Conservation (phyloP, 2,888 invertebrate species). For the Muschampia plurimacula region DNA sequence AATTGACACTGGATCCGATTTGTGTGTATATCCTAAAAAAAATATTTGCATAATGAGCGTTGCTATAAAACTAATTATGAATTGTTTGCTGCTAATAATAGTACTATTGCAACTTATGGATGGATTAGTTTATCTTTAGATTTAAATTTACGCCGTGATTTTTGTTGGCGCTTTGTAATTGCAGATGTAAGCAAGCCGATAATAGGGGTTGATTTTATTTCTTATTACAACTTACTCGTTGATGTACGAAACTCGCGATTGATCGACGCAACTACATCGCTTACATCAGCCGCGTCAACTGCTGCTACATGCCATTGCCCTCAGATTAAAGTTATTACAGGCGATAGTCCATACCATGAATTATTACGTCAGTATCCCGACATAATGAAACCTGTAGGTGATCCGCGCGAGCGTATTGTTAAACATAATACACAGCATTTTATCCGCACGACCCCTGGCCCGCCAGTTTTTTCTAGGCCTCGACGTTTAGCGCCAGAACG, state of each 20-base stretch:
- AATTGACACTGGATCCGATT: conserved; percentile 45
- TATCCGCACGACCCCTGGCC: not conserved
- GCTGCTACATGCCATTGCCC: not conserved
- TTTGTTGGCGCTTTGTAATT: conserved; percentile 8
- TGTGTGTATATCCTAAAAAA: conserved; percentile 46
- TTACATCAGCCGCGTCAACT: not conserved
- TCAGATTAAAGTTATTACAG: not conserved
- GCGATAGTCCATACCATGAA: not conserved
- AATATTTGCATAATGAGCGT: conserved; percentile 4
- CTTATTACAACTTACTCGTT: not conserved
- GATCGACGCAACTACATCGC: not conserved
- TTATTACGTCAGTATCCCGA: not conserved
- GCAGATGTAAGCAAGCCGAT: conserved; percentile 10
- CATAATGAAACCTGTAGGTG: not conserved
- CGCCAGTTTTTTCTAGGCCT: not conserved
- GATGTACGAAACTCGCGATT: not conserved
- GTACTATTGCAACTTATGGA: not conserved
- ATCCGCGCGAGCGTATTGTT: not conserved
- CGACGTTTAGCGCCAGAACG: not conserved
- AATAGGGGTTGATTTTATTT: conserved; percentile 9
- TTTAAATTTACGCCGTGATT: not conserved
- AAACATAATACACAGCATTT: not conserved
- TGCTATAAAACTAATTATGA: not conserved
- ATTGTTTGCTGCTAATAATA: not conserved
- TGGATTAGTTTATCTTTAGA: not conserved